These are phyloP conservation scores for Aphrocallistes beatrix DNA, from an alignment of 37 sponge, comb jelly and placozoan species.

Conservation along the genomic window DNA sequence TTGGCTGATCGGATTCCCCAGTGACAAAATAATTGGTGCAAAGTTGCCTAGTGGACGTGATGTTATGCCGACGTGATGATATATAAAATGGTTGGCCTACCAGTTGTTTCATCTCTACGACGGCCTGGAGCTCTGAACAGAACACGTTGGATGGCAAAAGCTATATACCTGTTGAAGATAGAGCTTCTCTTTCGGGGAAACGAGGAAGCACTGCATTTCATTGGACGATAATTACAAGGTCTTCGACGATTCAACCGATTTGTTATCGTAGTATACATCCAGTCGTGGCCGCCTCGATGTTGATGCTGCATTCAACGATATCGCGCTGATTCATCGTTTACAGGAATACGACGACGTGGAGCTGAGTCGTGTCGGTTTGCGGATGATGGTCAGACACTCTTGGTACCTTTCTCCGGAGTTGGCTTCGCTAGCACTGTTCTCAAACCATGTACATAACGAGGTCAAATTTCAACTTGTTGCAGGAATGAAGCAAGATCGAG, in stretches of 20 bases:
- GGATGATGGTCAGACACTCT: conserved; percentile 19
- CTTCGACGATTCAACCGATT: conserved; percentile 20
- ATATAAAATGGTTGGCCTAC: neutral
- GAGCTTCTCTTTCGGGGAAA: conserved; percentile 19
- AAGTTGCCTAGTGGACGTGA: conserved; percentile 3
- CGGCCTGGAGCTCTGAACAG: neutral
- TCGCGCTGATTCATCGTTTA: conserved; percentile 12
- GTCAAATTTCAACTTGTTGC: conserved; percentile 16
- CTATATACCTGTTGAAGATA: neutral
- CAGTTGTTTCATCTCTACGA: neutral
- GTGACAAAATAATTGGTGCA: conserved; percentile 17
- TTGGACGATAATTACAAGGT: neutral
- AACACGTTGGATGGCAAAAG: conserved; percentile 19
- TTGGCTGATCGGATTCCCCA: conserved; percentile 17
- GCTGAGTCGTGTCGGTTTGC: conserved; percentile 14
- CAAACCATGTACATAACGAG: conserved; percentile 19
- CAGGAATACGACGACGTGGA: conserved; percentile 13
- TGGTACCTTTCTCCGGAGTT: conserved; percentile 17
- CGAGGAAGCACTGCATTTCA: conserved; percentile 15
- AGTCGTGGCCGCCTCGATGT: conserved; percentile 1
- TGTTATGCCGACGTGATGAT: too few species aligned
- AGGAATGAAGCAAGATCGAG: conserved; percentile 6
- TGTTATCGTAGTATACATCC: conserved; percentile 7
- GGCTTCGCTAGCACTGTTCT: conserved; percentile 17
- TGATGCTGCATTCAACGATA: conserved; percentile 18